A percentile compares a stretch with the other conserved stretches of the same genome.
phyloP scores from a whole-genome alignment of 1,140 invertebrate genomes.

The Diuraphis noxia region DNA sequence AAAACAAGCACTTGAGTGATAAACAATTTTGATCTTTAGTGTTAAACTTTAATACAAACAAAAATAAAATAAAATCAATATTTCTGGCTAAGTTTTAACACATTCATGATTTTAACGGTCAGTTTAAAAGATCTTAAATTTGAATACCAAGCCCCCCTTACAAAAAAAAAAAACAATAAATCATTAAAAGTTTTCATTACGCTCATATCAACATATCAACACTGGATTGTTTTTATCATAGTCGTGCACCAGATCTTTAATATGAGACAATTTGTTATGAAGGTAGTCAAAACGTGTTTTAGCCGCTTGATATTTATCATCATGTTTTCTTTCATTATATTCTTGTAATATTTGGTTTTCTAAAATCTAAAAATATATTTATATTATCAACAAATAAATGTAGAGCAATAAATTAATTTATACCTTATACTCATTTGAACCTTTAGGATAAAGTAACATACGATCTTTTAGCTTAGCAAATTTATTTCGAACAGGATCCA shows the following conservation, averaged over 20 bases:
- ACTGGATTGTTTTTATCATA: conserved; percentile 66
- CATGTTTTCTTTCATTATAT: conserved; percentile 77
- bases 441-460: conserved; percentile 62
- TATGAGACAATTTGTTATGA: conserved; percentile 86
- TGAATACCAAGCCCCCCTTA: not conserved
- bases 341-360: conserved; percentile 78
- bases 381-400: not conserved
- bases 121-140: conserved; percentile 37
- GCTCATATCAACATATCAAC: not conserved
- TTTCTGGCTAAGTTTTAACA: conserved; percentile 41
- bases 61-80: conserved; percentile 39
- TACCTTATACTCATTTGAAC: conserved; percentile 64
- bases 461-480: conserved; percentile 75
- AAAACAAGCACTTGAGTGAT: conserved; percentile 45
- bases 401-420: conserved; percentile 45
- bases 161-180: conserved; percentile 17
- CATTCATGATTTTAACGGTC: conserved; percentile 22
- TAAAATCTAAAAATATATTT: conserved; percentile 59
- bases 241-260: conserved; percentile 81
- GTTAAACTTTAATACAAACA: conserved; percentile 41
- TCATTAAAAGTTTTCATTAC: conserved; percentile 20
- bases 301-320: conserved; percentile 71
- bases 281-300: conserved; percentile 81
- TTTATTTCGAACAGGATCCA: conserved; percentile 74
- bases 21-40: conserved; percentile 33